phyloP scores from a whole-genome alignment of 1,140 invertebrate species.

The Sycophila sp. region DNA sequence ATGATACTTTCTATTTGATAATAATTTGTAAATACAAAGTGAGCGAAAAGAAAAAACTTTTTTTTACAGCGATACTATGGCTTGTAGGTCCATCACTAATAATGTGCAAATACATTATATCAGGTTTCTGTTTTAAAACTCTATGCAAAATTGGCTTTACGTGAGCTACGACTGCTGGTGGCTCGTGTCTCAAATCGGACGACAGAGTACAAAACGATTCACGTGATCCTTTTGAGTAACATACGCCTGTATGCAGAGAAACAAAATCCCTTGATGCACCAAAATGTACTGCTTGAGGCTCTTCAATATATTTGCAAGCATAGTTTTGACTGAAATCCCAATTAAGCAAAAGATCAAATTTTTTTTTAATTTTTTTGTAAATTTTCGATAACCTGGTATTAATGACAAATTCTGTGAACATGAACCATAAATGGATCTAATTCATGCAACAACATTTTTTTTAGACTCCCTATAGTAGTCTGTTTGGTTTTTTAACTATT shows the following conservation, averaged over 20 bases:
- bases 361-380: constrained; percentile 18
- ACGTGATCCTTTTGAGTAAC: background rate
- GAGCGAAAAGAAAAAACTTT: constrained; percentile 10
- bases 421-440: constrained; percentile 24
- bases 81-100: constrained; percentile 23
- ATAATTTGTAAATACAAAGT: background rate
- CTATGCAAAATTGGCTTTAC: background rate
- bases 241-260: constrained; percentile 7
- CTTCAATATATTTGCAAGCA: constrained; percentile 8
- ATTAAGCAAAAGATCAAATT: constrained; percentile 20
- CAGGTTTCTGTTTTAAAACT: background rate
- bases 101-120: constrained; percentile 6
- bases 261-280: background rate
- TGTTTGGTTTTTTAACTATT: constrained; percentile 24
- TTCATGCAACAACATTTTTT: constrained; percentile 4
- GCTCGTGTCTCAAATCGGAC: background rate
- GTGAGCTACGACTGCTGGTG: constrained; percentile 16
- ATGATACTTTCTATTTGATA: constrained; percentile 6
- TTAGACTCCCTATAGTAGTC: background rate
- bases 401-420: constrained; percentile 22
- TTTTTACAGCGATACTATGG: constrained; percentile 25
- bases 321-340: constrained; percentile 22
- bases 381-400: constrained; percentile 17
- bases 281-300: constrained; percentile 20
- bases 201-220: constrained; percentile 4